Evolutionary conservation across 2,797 vertebrate genomes (phyloP).

Genomic region (Parauchenoglanis ngamensis): DNA sequence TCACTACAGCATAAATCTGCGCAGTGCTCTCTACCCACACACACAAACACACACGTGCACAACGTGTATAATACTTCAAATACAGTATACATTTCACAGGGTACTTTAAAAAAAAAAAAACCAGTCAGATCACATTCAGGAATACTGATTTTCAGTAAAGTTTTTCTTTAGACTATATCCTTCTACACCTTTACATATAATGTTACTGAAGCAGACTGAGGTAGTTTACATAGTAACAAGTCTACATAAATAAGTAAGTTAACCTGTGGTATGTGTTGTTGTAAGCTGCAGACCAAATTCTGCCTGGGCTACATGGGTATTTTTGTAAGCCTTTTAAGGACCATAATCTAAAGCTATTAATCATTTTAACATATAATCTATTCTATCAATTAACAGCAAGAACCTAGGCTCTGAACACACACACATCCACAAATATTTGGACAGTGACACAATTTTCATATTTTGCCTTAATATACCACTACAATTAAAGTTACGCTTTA

Average conservation of each 20-base stretch:
- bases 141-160: not conserved
- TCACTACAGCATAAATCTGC: constrained; percentile 61
- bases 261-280: not conserved
- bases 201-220: not conserved
- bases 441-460: no score
- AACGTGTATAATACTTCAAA: constrained; percentile 1
- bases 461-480: no score
- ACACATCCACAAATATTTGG: no score
- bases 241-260: not conserved
- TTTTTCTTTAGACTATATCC: not conserved
- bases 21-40: constrained; percentile 70
- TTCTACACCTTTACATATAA: not conserved
- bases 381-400: no score
- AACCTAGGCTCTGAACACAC: no score
- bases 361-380: no score
- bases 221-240: not conserved
- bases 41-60: constrained; percentile 40
- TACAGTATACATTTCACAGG: not conserved
- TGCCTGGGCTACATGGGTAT: not conserved
- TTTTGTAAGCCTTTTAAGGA: not conserved
- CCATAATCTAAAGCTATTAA: no score
- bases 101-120: not conserved
- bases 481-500: no score
- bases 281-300: not conserved
- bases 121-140: not conserved